Evolutionary conservation across 2,113 vertebrate genomes (phyloP).

Genomic region (Cebus imitator): DNA sequence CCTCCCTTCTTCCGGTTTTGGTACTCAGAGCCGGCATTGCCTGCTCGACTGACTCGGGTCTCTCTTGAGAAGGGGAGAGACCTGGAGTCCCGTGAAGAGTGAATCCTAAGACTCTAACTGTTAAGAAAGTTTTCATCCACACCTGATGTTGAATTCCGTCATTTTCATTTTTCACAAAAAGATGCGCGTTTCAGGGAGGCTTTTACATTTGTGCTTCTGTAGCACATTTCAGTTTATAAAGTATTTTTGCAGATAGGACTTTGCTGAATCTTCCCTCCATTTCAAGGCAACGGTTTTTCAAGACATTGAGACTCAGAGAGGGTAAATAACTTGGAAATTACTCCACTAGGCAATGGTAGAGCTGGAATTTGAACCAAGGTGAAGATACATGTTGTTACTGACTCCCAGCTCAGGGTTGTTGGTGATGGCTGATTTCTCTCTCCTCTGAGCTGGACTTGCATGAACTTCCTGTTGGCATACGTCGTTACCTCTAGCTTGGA

Average conservation of each 20-base stretch:
- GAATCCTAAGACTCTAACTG: background rate
- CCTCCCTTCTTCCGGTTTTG: background rate
- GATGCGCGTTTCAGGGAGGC: background rate
- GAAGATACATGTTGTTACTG: background rate
- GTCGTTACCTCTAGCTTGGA: background rate
- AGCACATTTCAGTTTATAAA: background rate
- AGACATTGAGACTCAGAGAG: background rate
- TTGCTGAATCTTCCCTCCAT: background rate
- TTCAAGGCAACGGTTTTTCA: background rate
- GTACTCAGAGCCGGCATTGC: background rate
- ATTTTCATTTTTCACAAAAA: background rate
- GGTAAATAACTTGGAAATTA: background rate
- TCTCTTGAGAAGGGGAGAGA: background rate
- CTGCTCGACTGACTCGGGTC: background rate
- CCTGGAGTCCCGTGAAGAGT: background rate
- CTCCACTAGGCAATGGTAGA: background rate
- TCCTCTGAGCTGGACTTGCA: background rate
- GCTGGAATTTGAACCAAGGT: background rate
- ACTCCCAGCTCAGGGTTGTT: too few relatives aligned
- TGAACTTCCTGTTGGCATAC: background rate
- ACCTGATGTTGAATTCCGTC: background rate
- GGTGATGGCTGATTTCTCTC: background rate
- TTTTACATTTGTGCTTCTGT: background rate
- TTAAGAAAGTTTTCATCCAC: background rate
- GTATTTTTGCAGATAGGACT: background rate